Conservation (phyloP, 2,113 vertebrate genomes). For the Clupea harengus region DNA sequence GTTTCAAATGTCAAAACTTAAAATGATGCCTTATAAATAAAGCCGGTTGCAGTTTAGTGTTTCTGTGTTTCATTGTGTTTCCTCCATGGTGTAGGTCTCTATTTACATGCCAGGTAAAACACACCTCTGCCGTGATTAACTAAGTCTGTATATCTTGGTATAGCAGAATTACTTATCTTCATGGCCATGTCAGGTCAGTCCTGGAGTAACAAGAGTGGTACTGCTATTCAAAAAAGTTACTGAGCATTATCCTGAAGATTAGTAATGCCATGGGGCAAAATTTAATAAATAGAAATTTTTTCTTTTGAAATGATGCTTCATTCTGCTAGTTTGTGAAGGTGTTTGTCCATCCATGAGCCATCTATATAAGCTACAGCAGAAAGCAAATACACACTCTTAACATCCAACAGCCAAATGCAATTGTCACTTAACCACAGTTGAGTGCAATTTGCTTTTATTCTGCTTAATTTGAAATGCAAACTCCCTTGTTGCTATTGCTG, state of each 20-base stretch:
- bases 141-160: too few species aligned
- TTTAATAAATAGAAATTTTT: too few species aligned
- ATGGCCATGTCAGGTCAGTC: too few species aligned
- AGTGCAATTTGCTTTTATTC: neutral
- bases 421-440: neutral
- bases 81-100: too few species aligned
- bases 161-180: too few species aligned
- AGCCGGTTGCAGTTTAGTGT: neutral
- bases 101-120: too few species aligned
- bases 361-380: neutral
- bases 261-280: too few species aligned
- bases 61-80: neutral
- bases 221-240: too few species aligned
- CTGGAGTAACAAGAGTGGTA: too few species aligned
- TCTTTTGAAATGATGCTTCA: neutral
- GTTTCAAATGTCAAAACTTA: neutral
- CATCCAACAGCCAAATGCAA: neutral
- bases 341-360: neutral
- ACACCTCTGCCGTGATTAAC: too few species aligned
- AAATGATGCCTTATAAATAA: neutral
- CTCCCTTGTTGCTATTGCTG: neutral
- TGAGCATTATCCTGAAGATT: too few species aligned
- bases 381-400: neutral
- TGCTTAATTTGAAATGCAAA: neutral
- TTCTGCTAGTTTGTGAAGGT: neutral